Base-by-base conservation (phyloP, 64 coral and sea anemone genomes). In the Exaiptasia diaphana region DNA sequence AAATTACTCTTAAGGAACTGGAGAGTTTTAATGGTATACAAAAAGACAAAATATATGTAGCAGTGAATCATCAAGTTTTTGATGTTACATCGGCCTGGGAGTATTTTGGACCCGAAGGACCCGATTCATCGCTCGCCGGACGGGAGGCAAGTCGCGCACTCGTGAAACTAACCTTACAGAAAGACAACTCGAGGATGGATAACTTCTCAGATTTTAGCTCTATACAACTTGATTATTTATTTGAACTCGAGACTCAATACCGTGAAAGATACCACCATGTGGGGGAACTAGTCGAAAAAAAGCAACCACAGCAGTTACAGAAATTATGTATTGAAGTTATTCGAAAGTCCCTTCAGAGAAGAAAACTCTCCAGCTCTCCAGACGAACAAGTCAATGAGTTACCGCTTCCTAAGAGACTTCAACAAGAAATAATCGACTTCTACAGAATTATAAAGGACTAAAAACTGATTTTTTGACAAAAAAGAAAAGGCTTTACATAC, bases 61-160 rank as follows among this genome's bases (percentile, higher is more conserved):
- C 94, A 4, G 46, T 99, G 27, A 99, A 99, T 85, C 83, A 89
- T 29, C 92, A 92, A 29, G 85, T 88, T 48, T 99, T 99, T 37
- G 94, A 99, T 50, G 89, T 91, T 37, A 92, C 79, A 37, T 67
- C 67, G 12, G 82, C 90, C 29, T 77, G 60, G 52, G 68, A 77
- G 27, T 87, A 85, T 61, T 91, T 87, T n/a, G 85, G 80, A 13
- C 80, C 82, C 3, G 85, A 76, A 13, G 75, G 89, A 38, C 50
- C 89, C 1, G 87, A 92, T 28, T 52, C 49, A 11, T 67, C 68
- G 22, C 52, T 99, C 34, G 89, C 94, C 8, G 94, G 94, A 0
- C 59, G 85, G 72, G 95, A 99, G 58, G 95, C 95, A 1, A 99
- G 95, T 50, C 95, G 95, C 4, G 89, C 95, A 20, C 77, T 99